Evolutionary conservation across 2,888 invertebrate genomes (phyloP).

Genomic region (Ichneumon xanthorius): DNA sequence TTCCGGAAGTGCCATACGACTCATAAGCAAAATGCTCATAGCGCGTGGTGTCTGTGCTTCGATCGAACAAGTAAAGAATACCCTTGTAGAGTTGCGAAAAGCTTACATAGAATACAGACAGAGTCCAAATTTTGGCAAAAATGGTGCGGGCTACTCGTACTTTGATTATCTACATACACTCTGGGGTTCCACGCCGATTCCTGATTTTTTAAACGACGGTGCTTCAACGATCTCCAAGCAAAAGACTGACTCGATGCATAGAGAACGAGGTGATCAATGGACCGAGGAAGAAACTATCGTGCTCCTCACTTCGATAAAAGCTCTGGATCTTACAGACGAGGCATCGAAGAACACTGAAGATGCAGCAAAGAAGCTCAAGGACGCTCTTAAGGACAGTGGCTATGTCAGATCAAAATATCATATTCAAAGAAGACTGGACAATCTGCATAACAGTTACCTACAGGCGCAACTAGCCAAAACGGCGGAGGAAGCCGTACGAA

Average conservation of each 20-base stretch:
- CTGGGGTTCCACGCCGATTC: slow-evolving; percentile 67
- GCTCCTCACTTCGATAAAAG: slow-evolving; percentile 70
- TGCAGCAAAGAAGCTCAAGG: slow-evolving; percentile 64
- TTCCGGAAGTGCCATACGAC: slow-evolving; percentile 67
- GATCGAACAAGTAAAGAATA: slow-evolving; percentile 70
- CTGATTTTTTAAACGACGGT: not conserved
- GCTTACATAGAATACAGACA: slow-evolving; percentile 70
- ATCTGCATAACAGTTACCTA: slow-evolving; percentile 69
- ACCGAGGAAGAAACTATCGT: slow-evolving; percentile 72
- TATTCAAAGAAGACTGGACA: slow-evolving; percentile 69
- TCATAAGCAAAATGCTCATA: slow-evolving; percentile 69
- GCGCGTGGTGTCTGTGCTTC: slow-evolving; percentile 67
- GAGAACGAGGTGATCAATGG: slow-evolving; percentile 71
- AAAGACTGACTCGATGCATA: slow-evolving; percentile 13
- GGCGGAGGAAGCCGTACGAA: slow-evolving; percentile 65
- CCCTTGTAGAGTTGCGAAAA: slow-evolving; percentile 69
- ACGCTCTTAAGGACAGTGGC: slow-evolving; percentile 70
- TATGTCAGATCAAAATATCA: slow-evolving; percentile 69
- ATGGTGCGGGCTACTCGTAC: slow-evolving; percentile 62
- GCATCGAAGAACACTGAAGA: slow-evolving; percentile 65
- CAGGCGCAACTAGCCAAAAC: slow-evolving; percentile 57
- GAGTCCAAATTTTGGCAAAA: slow-evolving; percentile 42
- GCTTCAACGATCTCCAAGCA: not conserved
- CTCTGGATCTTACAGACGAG: slow-evolving; percentile 66
- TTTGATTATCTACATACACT: slow-evolving; percentile 69